Base-by-base conservation (phyloP, 2,888 invertebrate species). In the Glaucopsyche alexis region DNA sequence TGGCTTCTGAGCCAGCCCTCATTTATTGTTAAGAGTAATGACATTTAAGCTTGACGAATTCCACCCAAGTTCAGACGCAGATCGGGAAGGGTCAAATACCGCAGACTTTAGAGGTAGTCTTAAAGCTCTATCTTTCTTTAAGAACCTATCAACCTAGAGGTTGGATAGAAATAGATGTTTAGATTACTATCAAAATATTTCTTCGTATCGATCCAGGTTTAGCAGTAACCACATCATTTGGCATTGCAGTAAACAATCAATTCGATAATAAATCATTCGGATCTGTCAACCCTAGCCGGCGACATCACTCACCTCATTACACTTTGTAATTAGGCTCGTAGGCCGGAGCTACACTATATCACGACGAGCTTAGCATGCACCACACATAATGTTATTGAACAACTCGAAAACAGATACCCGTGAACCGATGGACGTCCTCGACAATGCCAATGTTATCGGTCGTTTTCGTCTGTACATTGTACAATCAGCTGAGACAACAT, bases 311-410 rank as follows among this genome's bases (percentile, higher is more conserved):
- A 82, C 82, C 86, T 90, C 89, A 92, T 91, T 91, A 90, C 89
- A 90, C 87, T 90, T 91, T 89, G 87, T 91, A 91, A 93, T 92
- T 90, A 90, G 87, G 83, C 79, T 87, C 86, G 90, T 88, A 86
- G 89, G 89, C 85, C 82, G 83, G 85, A 84, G 85, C 88, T 87
- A 88, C 87, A 89, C 89, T 90, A 89, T 87, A 91, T 91, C 89
- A 90, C 87, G 87, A 85, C 85, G 81, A 79, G 81, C 80, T 86
- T 87, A 87, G 82, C 85, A 85, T 87, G 87, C 86, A 79, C 81
- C 80, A 81, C 78, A 85, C 80, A 89, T 87, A 88, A 77, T 85
- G 84, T 87, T 88, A 90, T 90, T 88, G 88, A 89, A 90, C 89
- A 87, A 85, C 83, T 85, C 82, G 80, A 84, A 83, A 83, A 82